Evolutionary conservation across 2,113 vertebrate genomes (phyloP).

Genomic region (Daubentonia madagascariensis): DNA sequence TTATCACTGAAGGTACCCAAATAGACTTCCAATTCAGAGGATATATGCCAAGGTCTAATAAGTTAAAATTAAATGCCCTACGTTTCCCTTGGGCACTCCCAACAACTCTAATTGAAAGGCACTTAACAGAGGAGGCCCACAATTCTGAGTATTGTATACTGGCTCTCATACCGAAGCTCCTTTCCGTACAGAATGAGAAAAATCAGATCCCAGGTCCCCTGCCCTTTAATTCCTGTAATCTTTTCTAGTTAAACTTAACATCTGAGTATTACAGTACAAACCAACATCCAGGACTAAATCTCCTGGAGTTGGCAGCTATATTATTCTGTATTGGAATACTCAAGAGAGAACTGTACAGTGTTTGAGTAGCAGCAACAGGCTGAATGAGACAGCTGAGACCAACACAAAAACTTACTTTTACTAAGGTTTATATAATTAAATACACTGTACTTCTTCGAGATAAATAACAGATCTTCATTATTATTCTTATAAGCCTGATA

Average conservation of each 20-base stretch:
- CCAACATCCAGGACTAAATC: neutral
- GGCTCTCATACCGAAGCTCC: neutral
- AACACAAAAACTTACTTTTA: neutral
- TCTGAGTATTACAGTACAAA: neutral
- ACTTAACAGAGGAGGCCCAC: constrained; percentile 13
- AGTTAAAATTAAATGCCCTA: constrained; percentile 45
- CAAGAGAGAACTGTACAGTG: neutral
- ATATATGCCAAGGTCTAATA: constrained; percentile 2
- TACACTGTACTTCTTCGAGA: neutral
- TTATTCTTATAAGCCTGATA: neutral
- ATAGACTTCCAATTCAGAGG: constrained; percentile 30
- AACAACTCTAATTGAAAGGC: constrained; percentile 59
- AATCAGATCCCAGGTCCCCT: neutral
- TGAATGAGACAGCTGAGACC: neutral
- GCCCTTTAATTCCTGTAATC: constrained; percentile 19
- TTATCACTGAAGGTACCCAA: constrained; percentile 23
- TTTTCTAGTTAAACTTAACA: constrained; percentile 22
- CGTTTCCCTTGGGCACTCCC: constrained; percentile 13
- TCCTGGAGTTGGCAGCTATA: neutral
- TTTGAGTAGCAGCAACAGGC: neutral
- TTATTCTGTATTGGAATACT: neutral
- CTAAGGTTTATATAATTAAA: neutral
- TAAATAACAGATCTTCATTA: neutral
- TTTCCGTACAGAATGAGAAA: constrained; percentile 35
- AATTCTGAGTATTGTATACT: neutral